A percentile compares a stretch with the other conserved stretches of the same genome.
phyloP scores from a whole-genome alignment of 64 coral and sea anemone genomes.

The Stylophora pistillata region DNA sequence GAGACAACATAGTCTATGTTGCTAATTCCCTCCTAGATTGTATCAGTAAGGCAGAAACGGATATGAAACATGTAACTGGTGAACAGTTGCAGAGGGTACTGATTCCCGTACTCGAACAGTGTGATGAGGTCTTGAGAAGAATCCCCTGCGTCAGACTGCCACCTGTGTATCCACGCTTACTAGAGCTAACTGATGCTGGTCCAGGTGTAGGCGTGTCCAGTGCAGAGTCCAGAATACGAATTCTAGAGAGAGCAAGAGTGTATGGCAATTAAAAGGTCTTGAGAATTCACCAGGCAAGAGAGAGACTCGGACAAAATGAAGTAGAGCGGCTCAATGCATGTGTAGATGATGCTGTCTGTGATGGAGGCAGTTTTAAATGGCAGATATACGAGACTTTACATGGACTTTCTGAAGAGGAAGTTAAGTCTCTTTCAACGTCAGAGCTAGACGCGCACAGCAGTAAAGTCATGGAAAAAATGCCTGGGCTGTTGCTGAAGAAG shows the following conservation, averaged over 20 bases:
- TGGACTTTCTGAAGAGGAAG: too few relatives aligned
- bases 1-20: conserved; percentile 15
- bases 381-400: too few relatives aligned
- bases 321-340: conserved; percentile 45
- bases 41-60: conserved; percentile 32
- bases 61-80: conserved; percentile 7
- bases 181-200: conserved; percentile 55
- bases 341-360: too few relatives aligned
- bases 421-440: too few relatives aligned
- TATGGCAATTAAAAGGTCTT: conserved; percentile 22
- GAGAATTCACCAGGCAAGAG: too few relatives aligned
- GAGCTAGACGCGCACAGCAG: too few relatives aligned
- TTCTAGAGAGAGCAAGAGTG: conserved; percentile 59
- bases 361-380: too few relatives aligned
- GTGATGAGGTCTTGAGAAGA: conserved; percentile 16
- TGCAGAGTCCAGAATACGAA: conserved; percentile 46
- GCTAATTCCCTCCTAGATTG: conserved; percentile 31
- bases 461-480: too few relatives aligned
- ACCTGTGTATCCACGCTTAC: conserved; percentile 46
- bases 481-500: too few relatives aligned
- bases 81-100: conserved; percentile 1
- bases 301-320: conserved; percentile 1
- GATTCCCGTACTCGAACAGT: conserved; percentile 2
- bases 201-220: conserved; percentile 48
- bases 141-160: conserved; percentile 39